Evolutionary conservation across 2,888 invertebrate genomes (phyloP).

Genomic region (Drosophila longiperda): DNA sequence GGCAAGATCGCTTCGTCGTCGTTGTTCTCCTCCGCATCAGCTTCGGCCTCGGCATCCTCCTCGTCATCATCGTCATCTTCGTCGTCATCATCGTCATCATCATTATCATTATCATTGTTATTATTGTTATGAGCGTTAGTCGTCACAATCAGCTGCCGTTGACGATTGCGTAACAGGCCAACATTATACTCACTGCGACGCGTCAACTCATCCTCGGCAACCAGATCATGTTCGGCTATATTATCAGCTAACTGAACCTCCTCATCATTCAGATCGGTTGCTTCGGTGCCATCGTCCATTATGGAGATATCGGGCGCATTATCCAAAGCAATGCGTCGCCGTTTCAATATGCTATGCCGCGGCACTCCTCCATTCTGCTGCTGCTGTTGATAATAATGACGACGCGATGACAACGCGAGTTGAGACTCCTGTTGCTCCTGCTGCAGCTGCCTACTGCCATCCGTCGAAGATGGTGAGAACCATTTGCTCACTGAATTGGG

Average conservation of each 20-base stretch:
- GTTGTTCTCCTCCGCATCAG: neutral
- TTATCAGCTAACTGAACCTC: constrained; percentile 71
- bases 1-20: neutral
- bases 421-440: constrained; percentile 11
- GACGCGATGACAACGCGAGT: constrained; percentile 27
- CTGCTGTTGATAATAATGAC: constrained; percentile 11
- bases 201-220: constrained; percentile 64
- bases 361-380: constrained; percentile 53
- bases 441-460: constrained; percentile 14
- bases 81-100: constrained; percentile 62
- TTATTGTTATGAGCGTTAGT: constrained; percentile 54
- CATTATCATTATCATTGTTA: constrained; percentile 44
- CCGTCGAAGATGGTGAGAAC: constrained; percentile 79
- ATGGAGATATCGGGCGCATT: constrained; percentile 43
- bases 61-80: constrained; percentile 63
- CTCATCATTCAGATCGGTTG: constrained; percentile 66
- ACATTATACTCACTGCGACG: constrained; percentile 61
- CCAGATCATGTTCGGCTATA: constrained; percentile 71
- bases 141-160: constrained; percentile 22
- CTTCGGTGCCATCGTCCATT: constrained; percentile 66
- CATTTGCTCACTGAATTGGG: constrained; percentile 83
- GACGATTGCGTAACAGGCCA: constrained; percentile 47
- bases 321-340: constrained; percentile 75
- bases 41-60: constrained; percentile 19
- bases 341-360: constrained; percentile 60